A percentile compares a stretch with the other conserved stretches of the same genome.
Conservation (phyloP, 64 coral and sea anemone species). For the Pachyseris speciosa region DNA sequence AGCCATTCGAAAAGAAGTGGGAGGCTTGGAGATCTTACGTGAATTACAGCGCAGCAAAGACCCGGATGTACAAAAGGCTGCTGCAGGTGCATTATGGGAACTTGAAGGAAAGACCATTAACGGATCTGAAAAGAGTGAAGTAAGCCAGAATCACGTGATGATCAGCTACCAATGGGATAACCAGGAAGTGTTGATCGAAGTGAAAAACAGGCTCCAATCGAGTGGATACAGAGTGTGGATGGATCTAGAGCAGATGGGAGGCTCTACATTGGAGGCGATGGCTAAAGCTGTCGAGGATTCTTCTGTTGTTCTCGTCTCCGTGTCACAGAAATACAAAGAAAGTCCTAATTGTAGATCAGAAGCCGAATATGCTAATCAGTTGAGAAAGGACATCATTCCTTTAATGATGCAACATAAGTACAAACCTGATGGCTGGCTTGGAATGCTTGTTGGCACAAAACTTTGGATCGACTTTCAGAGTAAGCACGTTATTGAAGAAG, state of each 20-base stretch:
- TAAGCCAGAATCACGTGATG: conserved; percentile 73
- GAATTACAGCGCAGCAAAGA: conserved; percentile 3
- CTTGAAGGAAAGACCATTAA: conserved; percentile 52
- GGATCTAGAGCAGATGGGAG: conserved; percentile 76
- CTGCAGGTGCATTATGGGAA: conserved; percentile 76
- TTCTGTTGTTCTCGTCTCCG: conserved; percentile 66
- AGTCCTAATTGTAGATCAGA: conserved; percentile 82
- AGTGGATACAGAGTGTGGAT: conserved; percentile 76
- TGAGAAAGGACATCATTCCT: conserved; percentile 64
- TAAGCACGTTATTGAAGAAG: neutral
- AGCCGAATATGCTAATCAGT: conserved; percentile 46
- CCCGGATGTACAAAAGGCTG: conserved; percentile 60
- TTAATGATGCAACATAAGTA: conserved; percentile 58
- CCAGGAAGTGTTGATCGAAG: conserved; percentile 34
- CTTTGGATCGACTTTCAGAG: conserved; percentile 45
- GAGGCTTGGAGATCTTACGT: neutral
- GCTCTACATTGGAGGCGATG: conserved; percentile 69
- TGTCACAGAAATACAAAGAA: conserved; percentile 77
- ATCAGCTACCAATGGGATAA: conserved; percentile 83
- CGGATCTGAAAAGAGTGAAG: neutral
- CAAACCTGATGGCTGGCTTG: conserved; percentile 56
- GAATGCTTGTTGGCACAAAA: conserved; percentile 59
- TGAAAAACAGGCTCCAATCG: conserved; percentile 59
- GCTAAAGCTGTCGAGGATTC: conserved; percentile 58
- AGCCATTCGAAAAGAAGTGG: conserved; percentile 25